Evolutionary conservation across 2,113 vertebrate genomes (phyloP), one percentile per base, ranked within the genome.

Genomic region (Parotia lawesii): DNA sequence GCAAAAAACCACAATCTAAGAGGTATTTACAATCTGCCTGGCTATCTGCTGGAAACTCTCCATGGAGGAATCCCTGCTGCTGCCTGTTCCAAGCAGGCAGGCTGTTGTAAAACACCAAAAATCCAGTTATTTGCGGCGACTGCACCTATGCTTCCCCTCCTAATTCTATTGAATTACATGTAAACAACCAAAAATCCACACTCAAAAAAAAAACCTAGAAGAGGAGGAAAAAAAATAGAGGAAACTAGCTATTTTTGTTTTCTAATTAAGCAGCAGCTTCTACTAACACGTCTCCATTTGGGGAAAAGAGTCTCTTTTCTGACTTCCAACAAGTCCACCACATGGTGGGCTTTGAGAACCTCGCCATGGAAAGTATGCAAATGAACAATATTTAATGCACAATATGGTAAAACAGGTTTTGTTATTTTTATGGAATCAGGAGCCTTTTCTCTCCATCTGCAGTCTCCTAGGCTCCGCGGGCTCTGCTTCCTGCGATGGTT

Each of bases 351-450:
- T 97, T 93, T 91, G 92, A 90, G 81, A 96, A 95, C 87, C 89
- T 89, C 66, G 58, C 93, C 88, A 89, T 48, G 92, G 76, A 92
- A 94, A 95, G 82, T 82, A 96, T 96, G 96, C 86, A 97, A 96
- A 96, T 96, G 93, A 96, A 97, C 93, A 97, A 96, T 95, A 96
- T 96, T 96, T 93, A 90, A 89, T 95, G 88, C 92, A 93, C 94
- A 95, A 96, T 95, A 95, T 95, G 95, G 92, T 95, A 93, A 95
- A 96, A 94, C 94, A 95, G 96, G 92, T 95, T 96, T 96, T 96
- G 95, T 95, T 93, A 96, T 96, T 96, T 94, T 88, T 85, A 80
- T 92, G 93, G 93, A 96, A 96, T 96, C 92, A 97, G 96, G 90
- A 95, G 96, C 90, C 92, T 95, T 95, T 96, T 97, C 86, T 96